phyloP scores from a whole-genome alignment of 2,797 vertebrate species.

The Paedocypris micromegethes region DNA sequence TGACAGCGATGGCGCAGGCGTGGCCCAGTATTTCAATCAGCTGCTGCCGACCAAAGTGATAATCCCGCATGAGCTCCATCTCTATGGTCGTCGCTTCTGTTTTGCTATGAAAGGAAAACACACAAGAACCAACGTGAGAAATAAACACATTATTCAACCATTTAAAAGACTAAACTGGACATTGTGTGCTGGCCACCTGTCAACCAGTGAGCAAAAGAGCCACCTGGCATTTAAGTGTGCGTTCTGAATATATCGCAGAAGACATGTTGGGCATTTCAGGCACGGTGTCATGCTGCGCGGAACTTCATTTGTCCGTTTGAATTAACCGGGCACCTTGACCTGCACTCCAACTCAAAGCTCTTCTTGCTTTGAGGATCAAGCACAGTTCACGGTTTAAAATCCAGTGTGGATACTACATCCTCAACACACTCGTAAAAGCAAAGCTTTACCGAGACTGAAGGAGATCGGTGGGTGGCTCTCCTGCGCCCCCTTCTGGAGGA shows the following conservation, averaged over 20 bases:
- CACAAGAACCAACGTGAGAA: conserved; percentile 4
- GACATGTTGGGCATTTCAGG: conserved; percentile 13
- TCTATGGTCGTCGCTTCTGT: conserved; percentile 79
- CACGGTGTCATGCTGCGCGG: conserved; percentile 1
- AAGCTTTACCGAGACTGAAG: no score
- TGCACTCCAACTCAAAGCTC: neutral
- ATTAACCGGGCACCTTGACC: no score
- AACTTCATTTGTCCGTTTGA: neutral
- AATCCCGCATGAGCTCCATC: conserved; percentile 84
- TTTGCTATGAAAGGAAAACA: conserved; percentile 62
- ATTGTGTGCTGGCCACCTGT: conserved; percentile 1
- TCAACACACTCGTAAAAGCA: no score
- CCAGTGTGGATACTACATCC: conserved; percentile 13
- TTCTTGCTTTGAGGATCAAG: conserved; percentile 11
- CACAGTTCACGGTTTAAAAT: neutral
- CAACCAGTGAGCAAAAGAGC: conserved; percentile 8
- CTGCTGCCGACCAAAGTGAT: conserved; percentile 88
- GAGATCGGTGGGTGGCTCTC: no score
- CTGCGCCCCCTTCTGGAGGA: conserved; percentile 6
- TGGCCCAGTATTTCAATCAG: conserved; percentile 91
- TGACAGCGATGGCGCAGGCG: conserved; percentile 83
- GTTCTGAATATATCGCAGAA: conserved; percentile 13
- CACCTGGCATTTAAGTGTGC: conserved; percentile 13
- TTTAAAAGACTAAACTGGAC: neutral
- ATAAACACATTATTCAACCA: no score